Evolutionary conservation across 1,140 invertebrate genomes (phyloP), one percentile per base, ranked within the genome.

Genomic region (Antheraea pernyi): DNA sequence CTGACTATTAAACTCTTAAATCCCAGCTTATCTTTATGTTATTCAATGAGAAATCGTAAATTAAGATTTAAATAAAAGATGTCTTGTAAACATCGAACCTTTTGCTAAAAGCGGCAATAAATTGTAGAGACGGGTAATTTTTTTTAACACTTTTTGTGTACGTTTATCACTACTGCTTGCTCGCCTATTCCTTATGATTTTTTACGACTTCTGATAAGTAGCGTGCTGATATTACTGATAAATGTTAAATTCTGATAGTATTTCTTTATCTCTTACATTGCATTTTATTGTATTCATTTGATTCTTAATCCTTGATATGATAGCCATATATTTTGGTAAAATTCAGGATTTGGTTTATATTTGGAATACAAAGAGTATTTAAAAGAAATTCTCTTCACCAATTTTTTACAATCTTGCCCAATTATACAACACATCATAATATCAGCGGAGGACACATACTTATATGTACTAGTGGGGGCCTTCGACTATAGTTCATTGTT

Each of bases 81-180:
- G 80, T 83, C 82, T 82, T 88, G 84, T 88, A 82, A 88, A 86
- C 84, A 86, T 73, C 83, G 83, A 86, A 88, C 81, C 84, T 88
- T 85, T 86, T 85, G 84, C 84, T 88, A 88, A 88, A 88, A 88
- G 85, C 80, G 76, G 77, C 73, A 84, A 86, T 88, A 88, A 86
- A 88, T 88, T 82, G 75, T 77, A 71, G 22, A 70, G 75, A 80
- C 76, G 59, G 71, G 72, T 77, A 68, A 75, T 77, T 81, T 81
- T 83, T 83, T 77, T 39, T 67, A 59, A 10, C 11, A 53, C 72
- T 80, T 83, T 82, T 85, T 82, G 61, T 72, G 18, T 30, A 59
- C 30, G 60, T 79, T 81, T 82, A 75, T 82, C 78, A 80, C 72
- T 72, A 74, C 68, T 74, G 69, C 58, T 73, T 67, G 69, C 58